Evolutionary conservation across 2,888 invertebrate genomes (phyloP).

Genomic region (Dynastes maya): DNA sequence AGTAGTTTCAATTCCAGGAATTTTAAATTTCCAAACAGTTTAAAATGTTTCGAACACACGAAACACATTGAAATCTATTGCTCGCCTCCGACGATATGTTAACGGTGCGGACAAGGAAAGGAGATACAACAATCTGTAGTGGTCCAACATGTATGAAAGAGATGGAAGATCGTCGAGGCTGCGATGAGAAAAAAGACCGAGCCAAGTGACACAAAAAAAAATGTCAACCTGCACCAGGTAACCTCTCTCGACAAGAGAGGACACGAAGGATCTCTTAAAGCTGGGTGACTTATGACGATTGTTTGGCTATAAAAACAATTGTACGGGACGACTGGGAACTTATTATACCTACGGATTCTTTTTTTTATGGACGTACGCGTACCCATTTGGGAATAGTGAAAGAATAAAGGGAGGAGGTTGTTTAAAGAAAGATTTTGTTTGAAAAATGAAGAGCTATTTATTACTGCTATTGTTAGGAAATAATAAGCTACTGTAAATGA

Average conservation of each 20-base stretch:
- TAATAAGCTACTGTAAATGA: too few species aligned
- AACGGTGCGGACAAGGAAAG: conserved; percentile 23
- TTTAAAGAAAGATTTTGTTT: too few species aligned
- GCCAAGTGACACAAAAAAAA: conserved; percentile 60
- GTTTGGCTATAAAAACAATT: conserved; percentile 59
- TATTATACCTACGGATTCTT: conserved; percentile 41
- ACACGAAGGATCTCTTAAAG: conserved; percentile 60
- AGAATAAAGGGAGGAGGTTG: too few species aligned
- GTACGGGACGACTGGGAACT: conserved; percentile 52
- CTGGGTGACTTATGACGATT: conserved; percentile 67
- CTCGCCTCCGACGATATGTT: conserved; percentile 67
- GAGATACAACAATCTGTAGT: not conserved
- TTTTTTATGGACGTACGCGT: too few species aligned
- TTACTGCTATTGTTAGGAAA: too few species aligned
- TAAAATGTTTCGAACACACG: conserved; percentile 70
- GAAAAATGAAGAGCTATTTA: too few species aligned
- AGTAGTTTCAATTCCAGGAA: conserved; percentile 70
- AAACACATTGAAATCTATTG: conserved; percentile 67
- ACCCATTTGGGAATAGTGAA: too few species aligned
- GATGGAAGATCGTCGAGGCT: not conserved
- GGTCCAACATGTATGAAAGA: conserved; percentile 51
- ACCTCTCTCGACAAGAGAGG: conserved; percentile 62
- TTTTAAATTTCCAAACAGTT: conserved; percentile 70
- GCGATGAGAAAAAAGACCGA: conserved; percentile 58
- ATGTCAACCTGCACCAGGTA: conserved; percentile 65